These are phyloP conservation scores for Lipotes vexillifer DNA, from an alignment of 2,113 vertebrate genomes.

Conservation along the genomic window DNA sequence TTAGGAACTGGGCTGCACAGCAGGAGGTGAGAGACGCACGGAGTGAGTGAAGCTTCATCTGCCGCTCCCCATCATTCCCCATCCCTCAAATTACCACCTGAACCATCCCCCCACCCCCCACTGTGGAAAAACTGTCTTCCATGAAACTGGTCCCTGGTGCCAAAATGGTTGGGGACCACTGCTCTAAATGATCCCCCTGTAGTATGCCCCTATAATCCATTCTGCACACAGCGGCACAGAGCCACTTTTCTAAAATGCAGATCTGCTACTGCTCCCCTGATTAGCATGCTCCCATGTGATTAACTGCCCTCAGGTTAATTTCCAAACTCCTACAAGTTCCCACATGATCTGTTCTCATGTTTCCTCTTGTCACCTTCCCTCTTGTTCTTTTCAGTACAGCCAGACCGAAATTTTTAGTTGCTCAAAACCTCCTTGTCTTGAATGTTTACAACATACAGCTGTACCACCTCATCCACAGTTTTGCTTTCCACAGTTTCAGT, in stretches of 20 bases:
- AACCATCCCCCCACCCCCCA: too few species aligned
- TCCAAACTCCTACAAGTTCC: background rate
- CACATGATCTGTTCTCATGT: background rate
- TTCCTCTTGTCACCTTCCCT: background rate
- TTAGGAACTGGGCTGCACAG: too few species aligned
- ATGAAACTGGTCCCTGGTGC: too few species aligned
- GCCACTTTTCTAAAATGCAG: background rate
- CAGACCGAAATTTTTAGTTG: background rate
- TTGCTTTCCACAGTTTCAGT: background rate
- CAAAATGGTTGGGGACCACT: too few species aligned
- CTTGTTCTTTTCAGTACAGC: background rate
- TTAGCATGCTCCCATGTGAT: background rate
- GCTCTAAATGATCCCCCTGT: background rate
- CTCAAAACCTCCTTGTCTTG: background rate
- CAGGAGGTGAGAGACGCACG: rapidly evolving
- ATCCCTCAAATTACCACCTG: too few species aligned
- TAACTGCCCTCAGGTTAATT: background rate
- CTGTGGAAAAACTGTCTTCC: too few species aligned
- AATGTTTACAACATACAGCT: background rate
- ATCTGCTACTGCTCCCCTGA: background rate
- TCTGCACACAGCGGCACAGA: background rate
- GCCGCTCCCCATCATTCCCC: too few species aligned
- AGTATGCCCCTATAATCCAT: background rate
- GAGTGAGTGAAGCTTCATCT: too few species aligned
- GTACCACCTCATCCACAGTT: background rate